Conservation (phyloP, 2,888 invertebrate species). For the Pseudoips prasinana region DNA sequence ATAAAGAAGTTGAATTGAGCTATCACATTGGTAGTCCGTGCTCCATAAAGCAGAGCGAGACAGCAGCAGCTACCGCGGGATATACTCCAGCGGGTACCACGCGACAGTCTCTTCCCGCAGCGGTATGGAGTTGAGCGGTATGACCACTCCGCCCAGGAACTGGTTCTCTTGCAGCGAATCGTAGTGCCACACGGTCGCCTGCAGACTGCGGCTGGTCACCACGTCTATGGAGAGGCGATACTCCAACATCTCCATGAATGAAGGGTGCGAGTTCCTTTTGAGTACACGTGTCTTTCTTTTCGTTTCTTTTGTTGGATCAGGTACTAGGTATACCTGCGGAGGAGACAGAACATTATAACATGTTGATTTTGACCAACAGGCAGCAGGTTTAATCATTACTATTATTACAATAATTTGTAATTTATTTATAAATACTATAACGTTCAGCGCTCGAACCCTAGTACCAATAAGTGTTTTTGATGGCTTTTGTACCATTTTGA, state of each 20-base stretch:
- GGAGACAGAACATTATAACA: no score
- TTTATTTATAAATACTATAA: no score
- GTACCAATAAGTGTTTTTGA: no score
- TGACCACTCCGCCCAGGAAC: conserved; percentile 94
- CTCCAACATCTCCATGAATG: conserved; percentile 98
- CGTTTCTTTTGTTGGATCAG: conserved; percentile 95
- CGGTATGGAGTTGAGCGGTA: conserved; percentile 88
- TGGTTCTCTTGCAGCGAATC: conserved; percentile 97
- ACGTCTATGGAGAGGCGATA: conserved; percentile 92
- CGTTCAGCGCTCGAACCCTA: no score
- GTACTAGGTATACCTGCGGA: conserved; percentile 89
- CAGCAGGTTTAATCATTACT: no score
- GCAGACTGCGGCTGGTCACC: conserved; percentile 88
- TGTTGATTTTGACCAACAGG: no score
- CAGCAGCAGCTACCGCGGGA: conserved; percentile 70
- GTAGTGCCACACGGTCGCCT: conserved; percentile 97
- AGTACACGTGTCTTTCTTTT: conserved; percentile 98
- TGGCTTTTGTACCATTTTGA: no score
- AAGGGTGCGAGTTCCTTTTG: conserved; percentile 95
- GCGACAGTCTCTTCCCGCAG: conserved; percentile 90
- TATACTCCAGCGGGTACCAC: conserved; percentile 90
- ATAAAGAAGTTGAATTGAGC: conserved; percentile 6
- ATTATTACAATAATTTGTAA: no score
- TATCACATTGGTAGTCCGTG: conserved; percentile 35
- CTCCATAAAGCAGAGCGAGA: conserved; percentile 62